Conservation (phyloP, 2,797 vertebrate genomes). For the Pseudochirops corinnae region DNA sequence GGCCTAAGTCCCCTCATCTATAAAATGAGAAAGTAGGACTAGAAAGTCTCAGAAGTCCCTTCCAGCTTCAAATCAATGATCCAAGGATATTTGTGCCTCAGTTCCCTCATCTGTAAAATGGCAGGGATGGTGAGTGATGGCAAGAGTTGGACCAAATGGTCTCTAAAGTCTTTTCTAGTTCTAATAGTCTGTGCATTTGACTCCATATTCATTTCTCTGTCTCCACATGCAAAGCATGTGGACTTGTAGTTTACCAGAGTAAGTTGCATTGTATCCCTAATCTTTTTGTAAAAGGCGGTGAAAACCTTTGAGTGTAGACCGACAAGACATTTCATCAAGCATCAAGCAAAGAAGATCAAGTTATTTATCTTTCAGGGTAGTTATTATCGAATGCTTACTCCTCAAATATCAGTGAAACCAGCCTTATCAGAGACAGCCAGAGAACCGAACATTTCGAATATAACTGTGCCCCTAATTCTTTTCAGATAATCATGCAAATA, state of each 20-base stretch:
- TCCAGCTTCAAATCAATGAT: not conserved
- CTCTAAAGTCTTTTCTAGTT: not conserved
- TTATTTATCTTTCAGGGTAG: not conserved
- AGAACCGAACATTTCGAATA: not conserved
- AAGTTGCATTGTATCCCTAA: not conserved
- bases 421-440: not conserved
- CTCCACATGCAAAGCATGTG: not conserved
- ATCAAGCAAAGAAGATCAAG: not conserved
- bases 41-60: not conserved
- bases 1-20: not conserved
- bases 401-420: not conserved
- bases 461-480: not conserved
- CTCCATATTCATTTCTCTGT: not conserved
- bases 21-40: not conserved
- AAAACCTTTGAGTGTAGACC: not conserved
- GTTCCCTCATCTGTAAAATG: not conserved
- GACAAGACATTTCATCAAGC: not conserved
- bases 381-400: not conserved
- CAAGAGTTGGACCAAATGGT: not conserved
- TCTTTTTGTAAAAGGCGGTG: not conserved
- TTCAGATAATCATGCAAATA: not conserved
- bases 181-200: not conserved
- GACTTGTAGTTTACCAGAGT: not conserved
- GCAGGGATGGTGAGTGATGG: not conserved
- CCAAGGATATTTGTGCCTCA: not conserved